Conservation (phyloP, 2,797 vertebrate species). For the Myotis findleyi region DNA sequence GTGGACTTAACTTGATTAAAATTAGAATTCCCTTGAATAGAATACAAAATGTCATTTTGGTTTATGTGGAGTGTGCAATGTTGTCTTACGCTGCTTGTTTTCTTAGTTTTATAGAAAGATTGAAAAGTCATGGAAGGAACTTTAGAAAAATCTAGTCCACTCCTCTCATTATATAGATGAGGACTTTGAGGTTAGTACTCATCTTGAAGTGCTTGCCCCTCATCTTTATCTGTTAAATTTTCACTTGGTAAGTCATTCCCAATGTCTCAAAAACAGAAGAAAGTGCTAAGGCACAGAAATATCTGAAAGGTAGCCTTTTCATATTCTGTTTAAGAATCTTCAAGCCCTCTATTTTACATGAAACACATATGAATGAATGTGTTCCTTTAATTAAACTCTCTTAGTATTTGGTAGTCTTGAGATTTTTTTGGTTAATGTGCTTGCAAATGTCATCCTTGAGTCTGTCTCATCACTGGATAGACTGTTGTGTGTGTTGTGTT, state of each 20-base stretch:
- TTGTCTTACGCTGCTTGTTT: neutral
- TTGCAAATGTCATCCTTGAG: neutral
- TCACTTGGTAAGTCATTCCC: neutral
- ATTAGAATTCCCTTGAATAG: neutral
- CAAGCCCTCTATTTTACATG: neutral
- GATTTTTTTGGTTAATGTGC: neutral
- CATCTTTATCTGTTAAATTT: neutral
- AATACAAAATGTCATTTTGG: slow-evolving; percentile 21
- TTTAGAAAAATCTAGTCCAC: neutral
- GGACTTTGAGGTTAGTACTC: neutral
- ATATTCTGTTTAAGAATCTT: neutral
- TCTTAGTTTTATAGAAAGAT: slow-evolving; percentile 35
- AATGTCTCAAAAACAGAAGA: neutral
- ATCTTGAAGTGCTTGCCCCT: neutral
- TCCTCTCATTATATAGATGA: neutral
- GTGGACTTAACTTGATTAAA: neutral
- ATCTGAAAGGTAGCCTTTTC: neutral
- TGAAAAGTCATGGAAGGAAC: neutral
- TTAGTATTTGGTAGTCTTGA: neutral
- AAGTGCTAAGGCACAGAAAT: neutral
- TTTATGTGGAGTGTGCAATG: neutral
- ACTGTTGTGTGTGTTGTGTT: neutral
- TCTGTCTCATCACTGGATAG: neutral
- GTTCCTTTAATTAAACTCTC: neutral
- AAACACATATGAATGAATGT: neutral